phyloP scores from a whole-genome alignment of 2,113 vertebrate genomes.

The Promerops cafer region DNA sequence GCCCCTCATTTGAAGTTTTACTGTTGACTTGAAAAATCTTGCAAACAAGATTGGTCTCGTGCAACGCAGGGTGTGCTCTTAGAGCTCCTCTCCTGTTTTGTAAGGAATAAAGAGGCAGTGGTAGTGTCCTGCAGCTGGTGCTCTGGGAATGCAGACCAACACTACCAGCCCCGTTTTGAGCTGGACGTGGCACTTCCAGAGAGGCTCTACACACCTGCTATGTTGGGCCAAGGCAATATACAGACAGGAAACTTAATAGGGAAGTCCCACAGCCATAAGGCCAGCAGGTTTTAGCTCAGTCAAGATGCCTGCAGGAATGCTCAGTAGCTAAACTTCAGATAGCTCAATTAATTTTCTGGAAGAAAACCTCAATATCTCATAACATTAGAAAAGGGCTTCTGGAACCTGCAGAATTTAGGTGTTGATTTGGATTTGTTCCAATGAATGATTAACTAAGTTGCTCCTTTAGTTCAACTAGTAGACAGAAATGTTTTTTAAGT shows the following conservation, averaged over 20 bases:
- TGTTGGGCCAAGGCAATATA: not conserved
- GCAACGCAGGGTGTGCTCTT: not conserved
- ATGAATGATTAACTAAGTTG: not conserved
- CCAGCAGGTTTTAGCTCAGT: not conserved
- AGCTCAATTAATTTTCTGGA: not conserved
- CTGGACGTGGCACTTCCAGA: not conserved
- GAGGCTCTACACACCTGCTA: not conserved
- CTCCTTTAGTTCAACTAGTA: not conserved
- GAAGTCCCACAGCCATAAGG: not conserved
- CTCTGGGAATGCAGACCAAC: not conserved
- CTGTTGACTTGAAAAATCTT: not conserved
- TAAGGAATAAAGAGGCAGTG: not conserved
- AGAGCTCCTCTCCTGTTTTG: not conserved
- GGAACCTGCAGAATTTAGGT: not conserved
- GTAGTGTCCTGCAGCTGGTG: not conserved
- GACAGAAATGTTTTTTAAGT: not conserved
- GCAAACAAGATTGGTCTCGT: not conserved
- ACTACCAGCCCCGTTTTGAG: not conserved
- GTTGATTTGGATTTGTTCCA: not conserved
- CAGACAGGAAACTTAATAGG: not conserved
- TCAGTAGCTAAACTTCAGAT: not conserved
- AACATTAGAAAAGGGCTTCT: not conserved
- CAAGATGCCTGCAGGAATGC: not conserved
- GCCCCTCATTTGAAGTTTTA: not conserved
- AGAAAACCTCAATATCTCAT: not conserved